Evolutionary conservation across 2,113 vertebrate species (phyloP).

Genomic region (Riparia riparia): DNA sequence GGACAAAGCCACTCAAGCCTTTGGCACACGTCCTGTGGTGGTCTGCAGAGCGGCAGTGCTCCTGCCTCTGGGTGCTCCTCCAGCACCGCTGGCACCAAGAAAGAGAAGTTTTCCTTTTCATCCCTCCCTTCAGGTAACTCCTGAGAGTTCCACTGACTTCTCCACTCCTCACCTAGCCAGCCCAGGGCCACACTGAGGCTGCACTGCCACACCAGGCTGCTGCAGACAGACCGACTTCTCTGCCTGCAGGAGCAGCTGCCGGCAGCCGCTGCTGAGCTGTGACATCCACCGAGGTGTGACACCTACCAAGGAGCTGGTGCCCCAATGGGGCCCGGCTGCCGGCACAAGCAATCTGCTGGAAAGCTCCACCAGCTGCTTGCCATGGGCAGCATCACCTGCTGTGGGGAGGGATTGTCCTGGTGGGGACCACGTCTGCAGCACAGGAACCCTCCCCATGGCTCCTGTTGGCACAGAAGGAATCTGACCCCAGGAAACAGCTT

Average conservation of each 20-base stretch:
- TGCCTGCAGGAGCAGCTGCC: not conserved
- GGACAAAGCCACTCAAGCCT: not conserved
- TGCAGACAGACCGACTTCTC: fast-evolving
- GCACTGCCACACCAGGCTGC: not conserved
- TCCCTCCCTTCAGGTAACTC: not conserved
- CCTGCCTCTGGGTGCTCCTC: not conserved
- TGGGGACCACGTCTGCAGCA: fast-evolving
- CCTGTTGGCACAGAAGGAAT: not conserved
- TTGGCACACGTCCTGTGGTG: not conserved
- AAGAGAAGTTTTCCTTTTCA: not conserved
- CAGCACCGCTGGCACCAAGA: not conserved
- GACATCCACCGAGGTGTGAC: not conserved
- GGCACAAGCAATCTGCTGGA: not conserved
- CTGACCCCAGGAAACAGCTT: not conserved
- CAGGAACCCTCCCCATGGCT: not conserved
- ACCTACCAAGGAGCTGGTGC: not conserved
- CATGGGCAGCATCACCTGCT: fast-evolving
- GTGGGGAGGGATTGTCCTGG: not conserved
- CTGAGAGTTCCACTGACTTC: not conserved
- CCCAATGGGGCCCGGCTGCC: fast-evolving
- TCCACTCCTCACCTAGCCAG: not conserved
- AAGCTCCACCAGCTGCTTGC: not conserved
- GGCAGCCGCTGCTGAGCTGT: not conserved
- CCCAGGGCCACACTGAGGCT: fast-evolving
- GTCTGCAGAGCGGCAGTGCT: fast-evolving